These are phyloP conservation scores for Connochaetes taurinus DNA, from an alignment of 2,113 vertebrate genomes.

Conservation along the genomic window DNA sequence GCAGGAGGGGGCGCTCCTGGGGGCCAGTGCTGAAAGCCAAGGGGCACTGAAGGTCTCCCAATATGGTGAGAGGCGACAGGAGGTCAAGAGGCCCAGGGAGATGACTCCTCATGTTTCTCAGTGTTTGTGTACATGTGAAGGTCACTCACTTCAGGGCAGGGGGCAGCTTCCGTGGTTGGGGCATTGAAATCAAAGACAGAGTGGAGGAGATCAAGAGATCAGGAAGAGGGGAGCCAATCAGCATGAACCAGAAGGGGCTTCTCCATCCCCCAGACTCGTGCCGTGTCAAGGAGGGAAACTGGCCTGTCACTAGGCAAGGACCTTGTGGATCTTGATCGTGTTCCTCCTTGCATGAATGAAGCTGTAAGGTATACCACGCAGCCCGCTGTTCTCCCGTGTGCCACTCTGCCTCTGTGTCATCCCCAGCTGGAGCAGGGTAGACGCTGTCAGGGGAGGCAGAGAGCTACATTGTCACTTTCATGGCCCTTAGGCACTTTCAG, in stretches of 20 bases:
- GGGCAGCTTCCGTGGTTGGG: not conserved
- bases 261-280: not conserved
- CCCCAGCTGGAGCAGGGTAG: not conserved
- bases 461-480: not conserved
- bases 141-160: not conserved
- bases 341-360: not conserved
- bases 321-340: not conserved
- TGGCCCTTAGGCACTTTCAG: not conserved
- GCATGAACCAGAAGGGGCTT: not conserved
- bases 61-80: not conserved
- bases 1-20: accelerated
- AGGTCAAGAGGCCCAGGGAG: not conserved
- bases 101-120: not conserved
- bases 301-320: not conserved
- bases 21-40: not conserved
- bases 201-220: not conserved
- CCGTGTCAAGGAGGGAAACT: not conserved
- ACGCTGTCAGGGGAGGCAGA: not conserved
- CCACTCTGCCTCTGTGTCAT: not conserved
- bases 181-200: not conserved
- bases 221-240: not conserved
- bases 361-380: not conserved
- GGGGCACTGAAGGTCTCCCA: not conserved
- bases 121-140: not conserved
- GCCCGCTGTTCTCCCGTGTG: not conserved